Evolutionary conservation across 2,888 invertebrate species (phyloP).

Genomic region (Dilophus febrilis): DNA sequence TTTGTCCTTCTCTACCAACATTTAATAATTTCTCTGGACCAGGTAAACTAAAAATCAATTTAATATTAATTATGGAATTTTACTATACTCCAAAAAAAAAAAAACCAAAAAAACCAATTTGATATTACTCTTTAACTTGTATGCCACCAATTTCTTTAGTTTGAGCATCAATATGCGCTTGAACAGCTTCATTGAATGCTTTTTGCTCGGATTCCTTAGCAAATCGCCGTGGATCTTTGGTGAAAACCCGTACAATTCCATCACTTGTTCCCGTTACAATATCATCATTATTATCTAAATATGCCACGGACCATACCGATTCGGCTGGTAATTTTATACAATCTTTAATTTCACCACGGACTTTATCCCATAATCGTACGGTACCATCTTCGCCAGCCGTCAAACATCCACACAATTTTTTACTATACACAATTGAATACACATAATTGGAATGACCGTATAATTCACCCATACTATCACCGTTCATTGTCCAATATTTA

Average conservation of each 20-base stretch:
- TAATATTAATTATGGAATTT: too few species aligned
- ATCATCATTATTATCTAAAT: slow-evolving; percentile 73
- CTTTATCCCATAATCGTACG: slow-evolving; percentile 56
- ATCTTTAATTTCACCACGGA: slow-evolving; percentile 17
- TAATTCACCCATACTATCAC: slow-evolving; percentile 57
- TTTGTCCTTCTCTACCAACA: slow-evolving; percentile 73
- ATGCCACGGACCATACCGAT: slow-evolving; percentile 76
- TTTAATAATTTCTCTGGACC: slow-evolving; percentile 58
- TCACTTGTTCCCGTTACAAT: slow-evolving; percentile 81
- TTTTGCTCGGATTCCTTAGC: slow-evolving; percentile 45
- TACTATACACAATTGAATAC: slow-evolving; percentile 48
- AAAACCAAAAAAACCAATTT: too few species aligned
- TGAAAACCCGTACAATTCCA: slow-evolving; percentile 73
- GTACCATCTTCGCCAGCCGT: slow-evolving; percentile 82
- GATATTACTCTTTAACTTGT: slow-evolving; percentile 69
- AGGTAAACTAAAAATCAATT: slow-evolving; percentile 45
- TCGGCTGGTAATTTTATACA: slow-evolving; percentile 49
- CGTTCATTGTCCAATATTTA: slow-evolving; percentile 64
- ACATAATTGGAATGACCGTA: slow-evolving; percentile 81
- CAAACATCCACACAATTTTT: slow-evolving; percentile 37
- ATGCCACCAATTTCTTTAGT: slow-evolving; percentile 65
- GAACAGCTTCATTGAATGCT: slow-evolving; percentile 56
- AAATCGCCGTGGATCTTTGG: slow-evolving; percentile 47
- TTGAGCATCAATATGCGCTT: slow-evolving; percentile 39
- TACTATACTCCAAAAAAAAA: not conserved